Percentiles rank a stretch among this genome's conserved stretches.
Conservation (phyloP, 2,113 vertebrate genomes). For the Boulengeromyrus knoepffleri region DNA sequence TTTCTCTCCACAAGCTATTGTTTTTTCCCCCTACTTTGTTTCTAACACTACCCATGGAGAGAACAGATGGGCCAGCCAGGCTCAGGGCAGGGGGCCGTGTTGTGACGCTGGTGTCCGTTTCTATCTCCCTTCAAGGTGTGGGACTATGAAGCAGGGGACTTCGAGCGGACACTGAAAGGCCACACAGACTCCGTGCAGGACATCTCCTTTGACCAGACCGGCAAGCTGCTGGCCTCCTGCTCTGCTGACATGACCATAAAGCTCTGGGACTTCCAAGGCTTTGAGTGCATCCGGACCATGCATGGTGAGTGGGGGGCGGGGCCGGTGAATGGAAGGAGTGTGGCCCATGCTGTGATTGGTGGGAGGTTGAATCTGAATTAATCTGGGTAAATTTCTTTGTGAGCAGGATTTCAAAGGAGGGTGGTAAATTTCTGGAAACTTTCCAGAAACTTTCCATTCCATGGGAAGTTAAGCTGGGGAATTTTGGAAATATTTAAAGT, state of each 20-base stretch:
- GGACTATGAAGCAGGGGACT: conserved; percentile 98
- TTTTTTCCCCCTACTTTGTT: not conserved
- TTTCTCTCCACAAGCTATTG: not conserved
- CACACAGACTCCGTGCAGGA: conserved; percentile 99
- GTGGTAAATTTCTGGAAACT: no score
- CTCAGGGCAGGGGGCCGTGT: not conserved
- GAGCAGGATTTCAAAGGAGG: not conserved
- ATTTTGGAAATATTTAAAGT: no score
- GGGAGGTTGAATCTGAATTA: not conserved
- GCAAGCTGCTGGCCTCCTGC: conserved; percentile 95
- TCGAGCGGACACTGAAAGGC: conserved; percentile 96
- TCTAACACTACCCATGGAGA: not conserved
- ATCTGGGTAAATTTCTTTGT: not conserved
- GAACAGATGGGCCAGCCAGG: not conserved
- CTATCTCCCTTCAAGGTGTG: conserved; percentile 72
- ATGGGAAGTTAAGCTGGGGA: no score
- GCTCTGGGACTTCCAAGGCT: conserved; percentile 98
- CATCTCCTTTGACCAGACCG: conserved; percentile 96
- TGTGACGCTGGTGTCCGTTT: not conserved
- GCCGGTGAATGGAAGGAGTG: not conserved
- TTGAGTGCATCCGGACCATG: conserved; percentile 98
- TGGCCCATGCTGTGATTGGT: not conserved
- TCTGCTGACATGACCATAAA: conserved; percentile 99
- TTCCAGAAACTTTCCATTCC: no score
- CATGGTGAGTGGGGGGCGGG: conserved; percentile 68